These are phyloP conservation scores for Delia radicum DNA, from an alignment of 1,140 invertebrate genomes.

Conservation along the genomic window DNA sequence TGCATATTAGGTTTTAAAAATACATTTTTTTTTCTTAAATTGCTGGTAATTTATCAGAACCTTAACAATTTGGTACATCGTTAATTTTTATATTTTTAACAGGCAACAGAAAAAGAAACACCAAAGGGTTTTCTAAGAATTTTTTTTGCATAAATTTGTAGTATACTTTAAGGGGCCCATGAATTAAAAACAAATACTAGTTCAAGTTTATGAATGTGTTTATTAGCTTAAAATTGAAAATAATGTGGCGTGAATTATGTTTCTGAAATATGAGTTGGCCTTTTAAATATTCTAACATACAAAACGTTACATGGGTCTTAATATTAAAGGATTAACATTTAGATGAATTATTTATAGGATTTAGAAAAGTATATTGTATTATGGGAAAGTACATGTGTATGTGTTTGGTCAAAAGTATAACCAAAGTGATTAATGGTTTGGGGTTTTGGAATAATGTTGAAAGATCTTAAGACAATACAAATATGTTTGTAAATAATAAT, in stretches of 20 bases:
- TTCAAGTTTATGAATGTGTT: neutral
- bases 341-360: neutral
- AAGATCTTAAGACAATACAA: no score
- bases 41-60: neutral
- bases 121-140: no score
- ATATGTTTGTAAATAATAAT: no score
- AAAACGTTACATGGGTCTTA: neutral
- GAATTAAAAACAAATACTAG: neutral
- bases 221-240: constrained; percentile 10
- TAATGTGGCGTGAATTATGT: constrained; percentile 13
- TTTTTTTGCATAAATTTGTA: neutral
- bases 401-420: neutral
- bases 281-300: no score
- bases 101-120: no score
- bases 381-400: no score
- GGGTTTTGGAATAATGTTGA: neutral
- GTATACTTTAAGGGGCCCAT: neutral
- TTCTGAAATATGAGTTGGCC: neutral
- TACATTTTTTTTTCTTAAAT: neutral
- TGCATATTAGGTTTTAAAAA: no score
- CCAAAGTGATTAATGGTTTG: neutral
- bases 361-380: no score
- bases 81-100: no score
- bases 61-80: no score
- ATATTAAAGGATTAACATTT: constrained; percentile 6